Conservation (phyloP, 1,140 invertebrate genomes). For the Drosophila parabipectinata region DNA sequence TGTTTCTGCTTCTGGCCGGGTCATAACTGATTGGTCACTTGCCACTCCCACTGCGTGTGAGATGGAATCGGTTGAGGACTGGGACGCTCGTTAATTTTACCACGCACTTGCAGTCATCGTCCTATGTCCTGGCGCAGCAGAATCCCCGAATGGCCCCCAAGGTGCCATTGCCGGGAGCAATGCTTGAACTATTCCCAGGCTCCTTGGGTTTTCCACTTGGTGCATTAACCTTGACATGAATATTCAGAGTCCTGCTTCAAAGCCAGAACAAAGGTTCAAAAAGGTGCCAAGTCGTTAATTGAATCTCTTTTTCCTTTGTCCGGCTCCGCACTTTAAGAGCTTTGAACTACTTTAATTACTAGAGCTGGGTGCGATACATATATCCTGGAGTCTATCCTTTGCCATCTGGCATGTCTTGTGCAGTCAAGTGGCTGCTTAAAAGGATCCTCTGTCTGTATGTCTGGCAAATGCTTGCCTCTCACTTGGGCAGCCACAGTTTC, state of each 20-base stretch:
- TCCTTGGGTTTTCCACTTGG: constrained; percentile 11
- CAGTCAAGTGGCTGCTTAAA: constrained; percentile 52
- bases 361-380: constrained; percentile 3
- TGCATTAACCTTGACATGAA: constrained; percentile 76
- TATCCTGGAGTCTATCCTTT: neutral
- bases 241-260: constrained; percentile 40
- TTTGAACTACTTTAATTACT: constrained; percentile 57
- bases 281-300: constrained; percentile 56
- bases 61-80: constrained; percentile 1
- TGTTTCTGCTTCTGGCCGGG: constrained; percentile 31
- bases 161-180: constrained; percentile 59
- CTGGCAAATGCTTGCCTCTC: constrained; percentile 20
- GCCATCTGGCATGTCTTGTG: constrained; percentile 6
- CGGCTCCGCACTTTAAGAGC: neutral
- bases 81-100: constrained; percentile 60
- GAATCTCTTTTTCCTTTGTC: constrained; percentile 40
- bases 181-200: constrained; percentile 24
- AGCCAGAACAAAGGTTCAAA: constrained; percentile 24
- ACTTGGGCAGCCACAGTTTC: constrained; percentile 8
- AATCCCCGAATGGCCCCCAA: constrained; percentile 44
- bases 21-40: constrained; percentile 75
- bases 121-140: constrained; percentile 1
- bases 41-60: constrained; percentile 19
- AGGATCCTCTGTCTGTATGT: constrained; percentile 10
- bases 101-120: constrained; percentile 63